These are phyloP conservation scores for Mythimna albipuncta DNA, from an alignment of 2,888 invertebrate genomes.

Conservation along the genomic window DNA sequence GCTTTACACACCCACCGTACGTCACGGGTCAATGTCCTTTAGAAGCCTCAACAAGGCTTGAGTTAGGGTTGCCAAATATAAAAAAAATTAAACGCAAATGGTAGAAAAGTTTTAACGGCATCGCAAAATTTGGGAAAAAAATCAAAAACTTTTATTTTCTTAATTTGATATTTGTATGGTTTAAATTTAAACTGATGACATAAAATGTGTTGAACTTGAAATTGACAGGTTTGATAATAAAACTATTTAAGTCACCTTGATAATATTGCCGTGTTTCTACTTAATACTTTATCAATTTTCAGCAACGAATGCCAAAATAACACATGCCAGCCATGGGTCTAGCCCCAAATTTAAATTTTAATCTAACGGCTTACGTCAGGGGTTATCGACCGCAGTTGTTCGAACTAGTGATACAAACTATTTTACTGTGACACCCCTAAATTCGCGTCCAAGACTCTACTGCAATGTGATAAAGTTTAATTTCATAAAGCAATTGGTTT, in stretches of 20 bases:
- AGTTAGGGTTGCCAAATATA: constrained; percentile 34
- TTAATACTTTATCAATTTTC: neutral
- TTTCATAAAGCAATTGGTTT: constrained; percentile 67
- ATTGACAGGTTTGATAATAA: neutral
- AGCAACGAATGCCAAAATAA: constrained; percentile 2
- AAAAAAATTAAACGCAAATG: neutral
- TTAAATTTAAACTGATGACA: neutral
- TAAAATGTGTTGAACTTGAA: neutral
- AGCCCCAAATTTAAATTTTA: constrained; percentile 86
- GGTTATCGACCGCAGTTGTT: constrained; percentile 83
- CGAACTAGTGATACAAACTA: constrained; percentile 78
- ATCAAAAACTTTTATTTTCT: neutral
- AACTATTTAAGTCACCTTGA: no score
- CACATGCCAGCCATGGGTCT: constrained; percentile 51
- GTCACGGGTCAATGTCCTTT: constrained; percentile 71
- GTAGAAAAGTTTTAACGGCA: neutral
- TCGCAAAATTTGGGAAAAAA: neutral
- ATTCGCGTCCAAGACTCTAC: constrained; percentile 67
- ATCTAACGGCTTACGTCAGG: constrained; percentile 84
- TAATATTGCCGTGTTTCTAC: neutral
- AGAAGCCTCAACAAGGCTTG: constrained; percentile 73
- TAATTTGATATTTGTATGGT: no score
- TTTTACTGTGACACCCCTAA: constrained; percentile 66
- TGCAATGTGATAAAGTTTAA: constrained; percentile 64
- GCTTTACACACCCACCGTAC: constrained; percentile 70